Percentiles rank a stretch among this genome's conserved stretches.
Evolutionary conservation across 2,113 vertebrate species (phyloP).

Genomic region (Anhinga rufa): DNA sequence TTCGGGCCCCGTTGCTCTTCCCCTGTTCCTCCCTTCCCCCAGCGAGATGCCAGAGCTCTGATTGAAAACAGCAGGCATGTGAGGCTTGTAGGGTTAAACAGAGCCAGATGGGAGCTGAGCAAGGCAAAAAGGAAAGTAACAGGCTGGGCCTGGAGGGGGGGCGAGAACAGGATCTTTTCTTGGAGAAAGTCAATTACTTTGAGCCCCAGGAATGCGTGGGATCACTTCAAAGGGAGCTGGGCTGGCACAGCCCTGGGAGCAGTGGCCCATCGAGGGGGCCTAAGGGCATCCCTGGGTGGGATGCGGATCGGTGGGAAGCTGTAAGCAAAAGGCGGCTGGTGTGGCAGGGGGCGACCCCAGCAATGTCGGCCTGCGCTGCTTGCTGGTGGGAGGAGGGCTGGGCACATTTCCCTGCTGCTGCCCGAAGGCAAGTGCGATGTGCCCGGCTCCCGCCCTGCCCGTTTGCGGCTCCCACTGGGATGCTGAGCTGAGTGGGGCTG

Average conservation of each 20-base stretch:
- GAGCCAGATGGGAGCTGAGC: not conserved
- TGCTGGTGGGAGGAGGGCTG: not conserved
- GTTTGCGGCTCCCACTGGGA: not conserved
- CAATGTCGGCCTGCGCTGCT: not conserved
- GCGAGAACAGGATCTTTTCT: not conserved
- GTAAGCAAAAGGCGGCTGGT: not conserved
- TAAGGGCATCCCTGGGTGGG: not conserved
- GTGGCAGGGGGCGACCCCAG: not conserved
- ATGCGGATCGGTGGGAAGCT: not conserved
- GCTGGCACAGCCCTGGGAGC: not conserved
- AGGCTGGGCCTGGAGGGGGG: not conserved
- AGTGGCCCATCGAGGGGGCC: not conserved
- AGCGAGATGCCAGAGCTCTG: not conserved
- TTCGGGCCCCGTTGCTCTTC: not conserved
- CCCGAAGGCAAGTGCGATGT: not conserved
- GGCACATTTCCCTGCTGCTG: not conserved
- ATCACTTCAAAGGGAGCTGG: not conserved
- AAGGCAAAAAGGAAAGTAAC: not conserved
- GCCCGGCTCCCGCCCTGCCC: not conserved
- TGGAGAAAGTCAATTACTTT: not conserved
- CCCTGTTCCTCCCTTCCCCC: slow-evolving; percentile 5
- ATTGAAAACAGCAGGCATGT: slow-evolving; percentile 38
- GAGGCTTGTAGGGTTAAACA: not conserved
- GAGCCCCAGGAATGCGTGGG: not conserved
- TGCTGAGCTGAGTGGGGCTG: not conserved